Base-by-base conservation (phyloP, 2,113 vertebrate genomes). In the Hemicordylus capensis region DNA sequence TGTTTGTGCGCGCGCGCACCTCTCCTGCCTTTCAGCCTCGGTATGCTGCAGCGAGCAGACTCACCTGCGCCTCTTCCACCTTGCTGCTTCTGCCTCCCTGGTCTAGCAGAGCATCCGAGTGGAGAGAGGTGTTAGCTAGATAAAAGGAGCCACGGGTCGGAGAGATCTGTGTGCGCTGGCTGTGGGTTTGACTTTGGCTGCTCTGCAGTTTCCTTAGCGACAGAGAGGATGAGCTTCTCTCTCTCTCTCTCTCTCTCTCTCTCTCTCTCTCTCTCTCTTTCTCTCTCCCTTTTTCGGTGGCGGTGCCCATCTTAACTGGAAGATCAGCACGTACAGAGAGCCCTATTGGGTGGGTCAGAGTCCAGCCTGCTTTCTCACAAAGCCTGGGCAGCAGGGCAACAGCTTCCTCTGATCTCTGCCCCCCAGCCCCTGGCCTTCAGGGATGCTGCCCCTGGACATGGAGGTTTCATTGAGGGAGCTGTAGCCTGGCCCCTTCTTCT, bases 121-220 rank as follows among this genome's bases (percentile, higher is more conserved):
- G n/a, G n/a, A 54, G 51, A 54, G 51, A 22, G 51, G 24, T 37
- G 48, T 73, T 72, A 26, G 26, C 5, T 69, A 20, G 12, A 66
- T n/a, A n/a, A 42, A 46, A 67, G 85, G 66, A 15, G 1, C 0
- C 2, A 26, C 58, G 72, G 70, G 46, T 3, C 59, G 64, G 24
- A 6, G 34, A 78, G 77, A 74, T 9, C 64, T 87, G 80, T n/a
- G n/a, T n/a, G n/a, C n/a, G 51, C 70, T 90, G 19, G n/a, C 81
- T 82, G 77, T n/a, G 1, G 84, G 83, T 51, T n/a, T 19, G 15
- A 20, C 6, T 31, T 14, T 24, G 11, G 6, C 56, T 4, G 37
- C 51, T 81, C 5, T 46, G 1, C 3, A 6, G 82, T 42, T 76
- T 69, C 76, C 63, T 19, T 26, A 48, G 67, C 39, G 83, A 81